Conservation (phyloP, 2,113 vertebrate genomes). For the Gymnobelideus leadbeateri region DNA sequence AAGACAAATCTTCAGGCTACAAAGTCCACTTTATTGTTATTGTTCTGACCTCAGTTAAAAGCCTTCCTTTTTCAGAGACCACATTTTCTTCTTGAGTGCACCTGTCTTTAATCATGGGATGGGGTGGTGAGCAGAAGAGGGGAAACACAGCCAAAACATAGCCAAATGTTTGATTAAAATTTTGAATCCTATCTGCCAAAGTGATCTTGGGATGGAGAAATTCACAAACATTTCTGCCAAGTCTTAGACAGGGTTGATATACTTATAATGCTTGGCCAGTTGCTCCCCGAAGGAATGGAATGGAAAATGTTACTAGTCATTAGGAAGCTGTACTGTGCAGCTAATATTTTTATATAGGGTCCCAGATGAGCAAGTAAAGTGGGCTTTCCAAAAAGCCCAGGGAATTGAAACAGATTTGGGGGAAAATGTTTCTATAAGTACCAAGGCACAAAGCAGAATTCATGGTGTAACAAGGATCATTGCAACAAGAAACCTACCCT, state of each 20-base stretch:
- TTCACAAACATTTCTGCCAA: slow-evolving; percentile 48
- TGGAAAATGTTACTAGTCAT: slow-evolving; percentile 57
- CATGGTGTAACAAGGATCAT: slow-evolving; percentile 54
- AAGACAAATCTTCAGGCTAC: slow-evolving; percentile 14
- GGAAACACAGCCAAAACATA: slow-evolving; percentile 54
- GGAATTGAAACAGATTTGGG: slow-evolving; percentile 34
- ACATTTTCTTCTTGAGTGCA: slow-evolving; percentile 1
- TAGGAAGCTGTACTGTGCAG: background rate
- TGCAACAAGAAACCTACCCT: slow-evolving; percentile 49
- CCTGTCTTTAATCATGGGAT: slow-evolving; percentile 15
- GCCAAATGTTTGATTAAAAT: slow-evolving; percentile 45
- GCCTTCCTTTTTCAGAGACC: slow-evolving; percentile 23
- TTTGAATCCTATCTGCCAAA: slow-evolving; percentile 32
- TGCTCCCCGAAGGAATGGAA: slow-evolving; percentile 51
- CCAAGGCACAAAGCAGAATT: slow-evolving; percentile 31
- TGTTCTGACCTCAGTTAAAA: slow-evolving; percentile 45
- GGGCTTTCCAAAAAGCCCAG: background rate
- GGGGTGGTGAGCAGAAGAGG: background rate
- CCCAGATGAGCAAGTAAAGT: background rate
- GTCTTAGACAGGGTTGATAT: slow-evolving; percentile 53
- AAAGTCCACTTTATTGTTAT: slow-evolving; percentile 25
- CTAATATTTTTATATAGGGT: slow-evolving; percentile 47
- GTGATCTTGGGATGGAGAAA: slow-evolving; percentile 2
- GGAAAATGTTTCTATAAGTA: slow-evolving; percentile 62
- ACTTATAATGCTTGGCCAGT: slow-evolving; percentile 49